phyloP scores from a whole-genome alignment of 2,113 vertebrate species.

The Grantiella picta region DNA sequence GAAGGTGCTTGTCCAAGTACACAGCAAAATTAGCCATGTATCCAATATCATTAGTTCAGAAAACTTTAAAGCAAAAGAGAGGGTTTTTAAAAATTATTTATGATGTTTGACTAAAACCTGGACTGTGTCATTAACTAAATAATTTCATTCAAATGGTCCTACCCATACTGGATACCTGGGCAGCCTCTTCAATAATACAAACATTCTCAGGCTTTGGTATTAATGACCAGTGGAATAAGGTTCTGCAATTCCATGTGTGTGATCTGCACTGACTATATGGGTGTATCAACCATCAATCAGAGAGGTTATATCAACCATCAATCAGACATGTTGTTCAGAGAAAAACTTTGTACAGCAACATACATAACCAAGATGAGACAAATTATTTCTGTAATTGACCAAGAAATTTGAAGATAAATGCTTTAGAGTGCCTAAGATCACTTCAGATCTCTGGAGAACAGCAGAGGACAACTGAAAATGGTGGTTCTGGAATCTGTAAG shows the following conservation, averaged over 20 bases:
- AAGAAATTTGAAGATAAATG: background rate
- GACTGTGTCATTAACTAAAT: background rate
- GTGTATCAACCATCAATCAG: background rate
- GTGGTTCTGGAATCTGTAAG: background rate
- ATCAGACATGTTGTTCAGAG: background rate
- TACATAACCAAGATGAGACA: background rate
- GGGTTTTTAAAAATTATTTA: rapidly evolving
- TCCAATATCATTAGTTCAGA: background rate
- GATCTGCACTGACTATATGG: background rate
- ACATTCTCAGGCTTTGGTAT: background rate
- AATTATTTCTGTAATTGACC: background rate
- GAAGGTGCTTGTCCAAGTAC: background rate
- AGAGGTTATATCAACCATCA: background rate
- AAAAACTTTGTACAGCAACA: background rate
- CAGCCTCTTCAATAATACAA: background rate
- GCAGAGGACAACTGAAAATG: background rate
- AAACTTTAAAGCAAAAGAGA: background rate
- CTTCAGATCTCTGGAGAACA: background rate
- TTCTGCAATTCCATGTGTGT: background rate
- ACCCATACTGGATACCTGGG: background rate
- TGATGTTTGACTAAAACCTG: background rate
- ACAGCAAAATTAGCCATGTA: background rate
- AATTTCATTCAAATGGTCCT: background rate
- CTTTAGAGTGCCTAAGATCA: background rate
- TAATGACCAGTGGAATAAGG: background rate